Evolutionary conservation across 2,113 vertebrate genomes (phyloP).

Genomic region (Chlorocebus sabaeus): DNA sequence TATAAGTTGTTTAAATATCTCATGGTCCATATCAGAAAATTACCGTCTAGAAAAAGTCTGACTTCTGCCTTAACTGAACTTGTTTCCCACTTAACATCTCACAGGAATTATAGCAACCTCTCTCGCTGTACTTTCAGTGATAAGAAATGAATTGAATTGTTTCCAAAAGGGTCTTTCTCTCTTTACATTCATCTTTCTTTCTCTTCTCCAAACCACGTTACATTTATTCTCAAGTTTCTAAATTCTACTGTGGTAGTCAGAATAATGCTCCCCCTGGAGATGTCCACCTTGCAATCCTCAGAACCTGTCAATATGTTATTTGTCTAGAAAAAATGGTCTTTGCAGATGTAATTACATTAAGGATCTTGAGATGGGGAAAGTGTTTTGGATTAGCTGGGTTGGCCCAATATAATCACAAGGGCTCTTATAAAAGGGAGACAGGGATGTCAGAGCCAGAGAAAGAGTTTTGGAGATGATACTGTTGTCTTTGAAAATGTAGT

Average conservation of each 20-base stretch:
- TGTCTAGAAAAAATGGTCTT: background rate
- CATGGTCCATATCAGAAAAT: background rate
- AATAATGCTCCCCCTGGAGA: background rate
- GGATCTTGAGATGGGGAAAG: background rate
- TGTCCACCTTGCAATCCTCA: background rate
- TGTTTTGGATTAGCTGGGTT: background rate
- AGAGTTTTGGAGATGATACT: background rate
- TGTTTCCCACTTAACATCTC: background rate
- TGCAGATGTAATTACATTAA: background rate
- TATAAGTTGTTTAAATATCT: background rate
- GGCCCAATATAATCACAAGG: background rate
- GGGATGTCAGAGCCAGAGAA: background rate
- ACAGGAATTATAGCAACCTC: background rate
- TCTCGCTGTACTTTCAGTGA: background rate
- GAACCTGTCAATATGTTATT: background rate
- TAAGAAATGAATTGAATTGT: background rate
- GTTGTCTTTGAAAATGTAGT: background rate
- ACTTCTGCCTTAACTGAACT: background rate
- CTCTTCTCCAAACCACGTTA: background rate
- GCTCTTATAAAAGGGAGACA: background rate
- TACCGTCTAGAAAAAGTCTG: background rate
- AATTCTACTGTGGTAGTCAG: background rate
- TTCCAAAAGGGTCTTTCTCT: background rate
- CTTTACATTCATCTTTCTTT: background rate
- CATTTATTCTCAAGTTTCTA: slow-evolving; percentile 1